Conservation (phyloP, 1,140 invertebrate genomes). For the Penaeus indicus region DNA sequence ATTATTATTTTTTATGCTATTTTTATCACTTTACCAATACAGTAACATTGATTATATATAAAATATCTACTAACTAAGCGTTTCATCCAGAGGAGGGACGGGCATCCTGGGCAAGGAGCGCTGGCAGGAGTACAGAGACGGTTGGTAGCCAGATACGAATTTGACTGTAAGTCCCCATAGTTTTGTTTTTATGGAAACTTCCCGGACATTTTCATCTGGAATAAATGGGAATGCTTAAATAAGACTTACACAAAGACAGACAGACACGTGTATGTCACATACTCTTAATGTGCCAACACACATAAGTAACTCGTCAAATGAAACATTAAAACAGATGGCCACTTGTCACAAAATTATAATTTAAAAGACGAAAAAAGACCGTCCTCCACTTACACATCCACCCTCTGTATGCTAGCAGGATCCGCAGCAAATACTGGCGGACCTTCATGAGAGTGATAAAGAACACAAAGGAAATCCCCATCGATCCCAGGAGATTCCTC, state of each 20-base stretch:
- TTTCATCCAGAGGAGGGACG: slow-evolving; percentile 71
- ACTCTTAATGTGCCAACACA: neutral
- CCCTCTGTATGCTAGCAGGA: slow-evolving; percentile 71
- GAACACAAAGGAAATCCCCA: slow-evolving; percentile 69
- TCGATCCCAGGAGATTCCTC: slow-evolving; percentile 68
- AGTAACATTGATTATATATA: neutral
- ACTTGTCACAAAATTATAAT: slow-evolving; percentile 32
- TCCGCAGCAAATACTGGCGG: slow-evolving; percentile 70
- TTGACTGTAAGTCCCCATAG: slow-evolving; percentile 71
- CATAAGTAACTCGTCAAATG: neutral
- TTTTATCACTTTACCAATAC: neutral
- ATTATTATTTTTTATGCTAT: neutral
- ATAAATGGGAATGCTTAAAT: slow-evolving; percentile 12
- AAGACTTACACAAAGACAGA: neutral
- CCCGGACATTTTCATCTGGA: slow-evolving; percentile 71
- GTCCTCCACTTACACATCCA: slow-evolving; percentile 71
- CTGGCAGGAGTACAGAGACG: slow-evolving; percentile 73
- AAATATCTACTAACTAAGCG: slow-evolving; percentile 66
- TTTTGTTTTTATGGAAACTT: slow-evolving; percentile 70
- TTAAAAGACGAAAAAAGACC: slow-evolving; percentile 44
- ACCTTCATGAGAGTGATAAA: slow-evolving; percentile 71
- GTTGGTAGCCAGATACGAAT: slow-evolving; percentile 72
- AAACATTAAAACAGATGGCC: too few relatives aligned
- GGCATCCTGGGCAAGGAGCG: slow-evolving; percentile 72
- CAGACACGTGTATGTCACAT: neutral